A percentile compares a stretch with the other conserved stretches of the same genome.
These are phyloP conservation scores for Cinclus mexicanus DNA, from an alignment of 2,113 vertebrate species.

Conservation along the genomic window DNA sequence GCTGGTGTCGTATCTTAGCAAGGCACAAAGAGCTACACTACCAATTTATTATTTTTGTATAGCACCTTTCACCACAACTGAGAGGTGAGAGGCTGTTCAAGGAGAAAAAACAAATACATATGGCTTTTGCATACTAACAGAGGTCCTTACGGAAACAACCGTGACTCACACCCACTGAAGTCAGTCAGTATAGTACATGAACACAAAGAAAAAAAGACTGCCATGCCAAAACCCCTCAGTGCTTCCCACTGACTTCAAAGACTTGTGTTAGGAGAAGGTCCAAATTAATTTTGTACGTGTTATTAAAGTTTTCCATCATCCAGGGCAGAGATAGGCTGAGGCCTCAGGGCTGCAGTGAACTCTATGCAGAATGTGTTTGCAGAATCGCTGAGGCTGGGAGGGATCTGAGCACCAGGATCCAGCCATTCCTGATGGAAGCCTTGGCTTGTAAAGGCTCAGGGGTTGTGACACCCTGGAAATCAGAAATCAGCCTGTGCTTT, in stretches of 20 bases:
- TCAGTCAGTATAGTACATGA: not conserved
- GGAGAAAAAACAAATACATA: not conserved
- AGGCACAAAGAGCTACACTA: not conserved
- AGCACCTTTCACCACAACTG: not conserved
- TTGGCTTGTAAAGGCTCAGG: not conserved
- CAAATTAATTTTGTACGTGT: not conserved
- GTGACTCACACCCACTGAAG: not conserved
- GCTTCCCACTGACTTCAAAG: constrained; percentile 52
- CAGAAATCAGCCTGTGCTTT: not conserved
- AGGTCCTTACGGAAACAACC: not conserved
- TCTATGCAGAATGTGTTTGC: not conserved
- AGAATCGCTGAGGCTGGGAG: not conserved
- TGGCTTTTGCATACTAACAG: not conserved
- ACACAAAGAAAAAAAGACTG: not conserved
- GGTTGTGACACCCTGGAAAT: not conserved
- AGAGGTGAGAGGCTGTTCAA: constrained; percentile 3
- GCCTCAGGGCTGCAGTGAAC: not conserved
- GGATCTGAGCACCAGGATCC: not conserved
- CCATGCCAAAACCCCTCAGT: not conserved
- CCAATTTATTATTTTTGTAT: not conserved
- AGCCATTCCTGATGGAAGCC: not conserved
- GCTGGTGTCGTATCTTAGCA: not conserved
- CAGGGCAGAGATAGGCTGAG: not conserved
- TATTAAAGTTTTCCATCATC: constrained; percentile 64
- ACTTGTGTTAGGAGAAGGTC: constrained; percentile 5